phyloP scores from a whole-genome alignment of 2,797 vertebrate genomes.

The Enteromius argenteus region DNA sequence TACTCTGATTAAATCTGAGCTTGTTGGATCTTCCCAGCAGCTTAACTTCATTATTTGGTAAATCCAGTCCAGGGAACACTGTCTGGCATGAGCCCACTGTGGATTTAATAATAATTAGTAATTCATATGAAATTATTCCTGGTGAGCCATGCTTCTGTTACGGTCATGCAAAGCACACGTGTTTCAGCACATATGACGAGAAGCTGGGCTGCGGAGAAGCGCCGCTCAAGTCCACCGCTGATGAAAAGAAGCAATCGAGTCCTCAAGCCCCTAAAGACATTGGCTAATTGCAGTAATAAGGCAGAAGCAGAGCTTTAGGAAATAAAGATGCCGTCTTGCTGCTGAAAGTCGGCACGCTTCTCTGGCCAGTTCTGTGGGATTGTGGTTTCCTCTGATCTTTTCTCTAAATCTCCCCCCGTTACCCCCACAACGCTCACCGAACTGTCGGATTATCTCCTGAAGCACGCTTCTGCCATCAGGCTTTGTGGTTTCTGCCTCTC shows the following conservation, averaged over 20 bases:
- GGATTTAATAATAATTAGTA: constrained; percentile 19
- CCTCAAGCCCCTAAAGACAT: constrained; percentile 58
- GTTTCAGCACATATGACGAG: constrained; percentile 51
- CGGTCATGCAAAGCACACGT: constrained; percentile 33
- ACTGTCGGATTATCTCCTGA: constrained; percentile 61
- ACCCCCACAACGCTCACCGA: constrained; percentile 53
- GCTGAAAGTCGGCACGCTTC: constrained; percentile 63
- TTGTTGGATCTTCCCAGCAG: neutral
- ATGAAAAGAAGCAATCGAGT: constrained; percentile 63
- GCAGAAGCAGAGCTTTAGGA: constrained; percentile 33
- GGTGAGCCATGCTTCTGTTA: constrained; percentile 30
- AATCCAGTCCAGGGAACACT: neutral
- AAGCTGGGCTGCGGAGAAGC: constrained; percentile 35
- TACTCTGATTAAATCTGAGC: neutral
- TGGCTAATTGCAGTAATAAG: constrained; percentile 64
- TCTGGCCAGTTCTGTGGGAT: constrained; percentile 60
- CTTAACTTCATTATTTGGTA: constrained; percentile 36
- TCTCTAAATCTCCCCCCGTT: constrained; percentile 55
- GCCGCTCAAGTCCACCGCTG: constrained; percentile 33
- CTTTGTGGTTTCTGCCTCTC: constrained; percentile 51
- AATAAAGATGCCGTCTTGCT: constrained; percentile 45
- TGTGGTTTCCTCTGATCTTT: constrained; percentile 67
- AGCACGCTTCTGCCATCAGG: constrained; percentile 57
- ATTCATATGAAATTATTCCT: constrained; percentile 25
- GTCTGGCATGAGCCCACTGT: constrained; percentile 5